Conservation (phyloP, 2,797 vertebrate species). For the Xerus rutilus region DNA sequence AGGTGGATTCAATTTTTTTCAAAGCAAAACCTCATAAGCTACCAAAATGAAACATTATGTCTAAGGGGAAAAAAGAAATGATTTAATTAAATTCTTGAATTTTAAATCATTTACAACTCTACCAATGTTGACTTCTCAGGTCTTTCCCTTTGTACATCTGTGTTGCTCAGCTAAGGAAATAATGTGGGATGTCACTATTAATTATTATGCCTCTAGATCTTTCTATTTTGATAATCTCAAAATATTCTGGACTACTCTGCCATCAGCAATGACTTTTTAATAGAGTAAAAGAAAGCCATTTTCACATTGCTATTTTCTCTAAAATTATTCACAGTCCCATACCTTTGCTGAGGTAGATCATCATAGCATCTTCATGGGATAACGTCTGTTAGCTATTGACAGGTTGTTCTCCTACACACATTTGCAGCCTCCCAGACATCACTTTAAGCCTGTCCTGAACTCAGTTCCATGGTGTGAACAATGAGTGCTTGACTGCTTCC, state of each 20-base stretch:
- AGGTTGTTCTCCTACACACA: not conserved
- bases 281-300: not conserved
- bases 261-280: not conserved
- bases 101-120: slow-evolving; percentile 22
- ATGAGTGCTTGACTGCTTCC: not conserved
- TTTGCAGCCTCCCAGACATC: rapidly evolving
- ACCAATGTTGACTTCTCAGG: slow-evolving; percentile 38
- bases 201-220: not conserved
- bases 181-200: not conserved
- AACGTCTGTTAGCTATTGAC: not conserved
- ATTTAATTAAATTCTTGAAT: slow-evolving; percentile 63
- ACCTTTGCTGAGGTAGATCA: not conserved
- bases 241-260: not conserved
- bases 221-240: slow-evolving; percentile 30
- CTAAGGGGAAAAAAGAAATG: not conserved
- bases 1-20: slow-evolving; percentile 14
- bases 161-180: not conserved
- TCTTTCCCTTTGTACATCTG: not conserved
- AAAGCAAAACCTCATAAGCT: slow-evolving; percentile 1
- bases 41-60: slow-evolving; percentile 50
- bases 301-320: not conserved
- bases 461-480: not conserved
- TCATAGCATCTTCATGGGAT: not conserved
- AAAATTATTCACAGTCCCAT: not conserved
- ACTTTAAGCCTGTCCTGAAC: not conserved